Base-by-base conservation (phyloP, 2,888 invertebrate species). In the Tetanocera ferruginea region DNA sequence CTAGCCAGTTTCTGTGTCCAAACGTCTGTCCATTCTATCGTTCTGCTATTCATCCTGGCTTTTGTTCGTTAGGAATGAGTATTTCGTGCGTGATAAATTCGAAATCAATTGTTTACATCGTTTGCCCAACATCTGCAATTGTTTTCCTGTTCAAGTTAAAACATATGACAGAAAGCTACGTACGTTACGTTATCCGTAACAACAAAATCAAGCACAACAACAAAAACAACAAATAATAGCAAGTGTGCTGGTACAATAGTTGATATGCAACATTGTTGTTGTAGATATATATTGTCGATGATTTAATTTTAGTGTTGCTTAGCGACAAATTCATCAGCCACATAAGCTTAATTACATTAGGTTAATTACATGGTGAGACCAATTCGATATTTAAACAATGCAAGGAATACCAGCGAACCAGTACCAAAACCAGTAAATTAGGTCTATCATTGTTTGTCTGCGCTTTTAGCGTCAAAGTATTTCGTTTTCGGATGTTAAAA, bases 31-130 rank as follows among this genome's bases (percentile, higher is more conserved):
- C 67, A 9, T 67, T 23, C 11, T 23, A n/a, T 3, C 43, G 19
- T 25, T 1, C 49, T 37, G 69, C 51, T 64, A 3, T 17, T 64
- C 5, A 31, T 64, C 31, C 34, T 3, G 34, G 28, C 51, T 51
- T 69, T 17, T 14, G 51, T 51, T 51, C 69, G 69, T 69, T 69
- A 25, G 67, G 51, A 69, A 17, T 19, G 62, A 64, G 64, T 74
- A 64, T 64, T 66, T 49, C 52, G 75, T 75, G 75, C 66, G 67
- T 75, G 75, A 66, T 82, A 81, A 82, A 82, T 81, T 82, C 79
- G 62, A 81, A 82, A 82, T 81, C 81, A 81, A 82, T 80, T 82
- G 82, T 82, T 82, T 78, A 79, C 81, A 81, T 78, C 79, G 57
- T 75, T 80, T 78, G 76, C 80, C 28, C 79, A 78, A 80, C 82